Evolutionary conservation across 2,113 vertebrate species (phyloP), one percentile per base, ranked within the genome.

Genomic region (Gobius niger): DNA sequence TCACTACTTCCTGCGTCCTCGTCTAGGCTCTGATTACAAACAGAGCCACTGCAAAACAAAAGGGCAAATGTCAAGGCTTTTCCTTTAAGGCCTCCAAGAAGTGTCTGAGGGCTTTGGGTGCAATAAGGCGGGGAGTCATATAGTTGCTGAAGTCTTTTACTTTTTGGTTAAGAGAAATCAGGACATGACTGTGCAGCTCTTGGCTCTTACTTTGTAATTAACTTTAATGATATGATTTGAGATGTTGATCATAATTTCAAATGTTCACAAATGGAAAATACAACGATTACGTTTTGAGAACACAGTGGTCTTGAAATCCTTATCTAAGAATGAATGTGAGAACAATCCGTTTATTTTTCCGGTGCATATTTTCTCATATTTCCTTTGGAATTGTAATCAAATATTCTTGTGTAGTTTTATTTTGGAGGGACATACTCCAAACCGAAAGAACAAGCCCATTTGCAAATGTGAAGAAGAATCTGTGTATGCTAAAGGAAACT

Each of bases 51-150:
- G 15, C 61, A 34, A 53, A 10, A 79, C 69, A 87, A 19, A 83
- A 87, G 85, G 79, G 69, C 82, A 82, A 46, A 71, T 75, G 75
- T 81, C 66, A 84, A 76, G 54, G 63, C 62, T 52, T 63, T 63
- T 52, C 71, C 65, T 70, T 76, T 68, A 41, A 34, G 50, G 46
- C 12, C 44, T 57, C 40, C n/a, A 18, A 46, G 68, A 81, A 73
- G 44, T 44, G 44, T 41, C 12, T 14, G 9, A 7, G 51, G 47
- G 14, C 11, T 14, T 10, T 49, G 47, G n/a, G n/a, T n/a, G n/a
- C n/a, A n/a, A n/a, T n/a, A n/a, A n/a, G n/a, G n/a, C n/a, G n/a
- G n/a, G n/a, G n/a, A n/a, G n/a, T 49, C 14, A 49, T 13, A 49
- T 15, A 1, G 6, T 50, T 50, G 15, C 47, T 14, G 15, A 19